These are phyloP conservation scores for Neoitamus cyanurus DNA, from an alignment of 2,888 invertebrate genomes.

Conservation along the genomic window DNA sequence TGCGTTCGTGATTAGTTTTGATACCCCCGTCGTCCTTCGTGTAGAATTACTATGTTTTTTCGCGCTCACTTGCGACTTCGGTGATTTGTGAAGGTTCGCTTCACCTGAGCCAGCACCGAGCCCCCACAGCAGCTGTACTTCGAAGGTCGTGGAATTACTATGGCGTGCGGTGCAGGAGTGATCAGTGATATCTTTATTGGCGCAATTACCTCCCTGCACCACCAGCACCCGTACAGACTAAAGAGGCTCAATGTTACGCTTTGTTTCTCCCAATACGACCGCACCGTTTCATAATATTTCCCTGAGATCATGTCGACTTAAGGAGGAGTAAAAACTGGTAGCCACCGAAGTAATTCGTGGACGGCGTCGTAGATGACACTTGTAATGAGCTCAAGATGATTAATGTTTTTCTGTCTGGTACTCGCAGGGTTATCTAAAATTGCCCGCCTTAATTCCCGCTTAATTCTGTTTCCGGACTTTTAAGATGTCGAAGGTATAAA, in stretches of 20 bases:
- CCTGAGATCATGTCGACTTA: conserved; percentile 5
- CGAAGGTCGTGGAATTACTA: not conserved
- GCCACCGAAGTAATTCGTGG: not conserved
- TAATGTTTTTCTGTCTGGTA: not conserved
- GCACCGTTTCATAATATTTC: not conserved
- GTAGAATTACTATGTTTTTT: not conserved
- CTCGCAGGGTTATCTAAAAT: not conserved
- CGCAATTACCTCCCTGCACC: not conserved
- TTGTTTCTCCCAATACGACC: not conserved
- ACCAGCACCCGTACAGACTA: not conserved
- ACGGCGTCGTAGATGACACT: not conserved
- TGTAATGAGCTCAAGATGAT: not conserved
- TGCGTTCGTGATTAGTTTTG: not conserved
- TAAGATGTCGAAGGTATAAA: not conserved
- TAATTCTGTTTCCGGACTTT: not conserved
- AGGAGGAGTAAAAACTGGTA: not conserved
- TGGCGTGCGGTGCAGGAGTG: not conserved
- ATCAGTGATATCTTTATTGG: conserved; percentile 1
- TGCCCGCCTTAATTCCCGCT: not conserved
- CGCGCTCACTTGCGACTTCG: not conserved
- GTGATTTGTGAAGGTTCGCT: not conserved
- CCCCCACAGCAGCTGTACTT: not conserved
- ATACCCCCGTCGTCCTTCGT: not conserved
- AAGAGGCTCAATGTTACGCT: not conserved
- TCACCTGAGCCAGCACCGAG: not conserved